Conservation (phyloP, 2,797 vertebrate genomes). For the Chrysolophus pictus region DNA sequence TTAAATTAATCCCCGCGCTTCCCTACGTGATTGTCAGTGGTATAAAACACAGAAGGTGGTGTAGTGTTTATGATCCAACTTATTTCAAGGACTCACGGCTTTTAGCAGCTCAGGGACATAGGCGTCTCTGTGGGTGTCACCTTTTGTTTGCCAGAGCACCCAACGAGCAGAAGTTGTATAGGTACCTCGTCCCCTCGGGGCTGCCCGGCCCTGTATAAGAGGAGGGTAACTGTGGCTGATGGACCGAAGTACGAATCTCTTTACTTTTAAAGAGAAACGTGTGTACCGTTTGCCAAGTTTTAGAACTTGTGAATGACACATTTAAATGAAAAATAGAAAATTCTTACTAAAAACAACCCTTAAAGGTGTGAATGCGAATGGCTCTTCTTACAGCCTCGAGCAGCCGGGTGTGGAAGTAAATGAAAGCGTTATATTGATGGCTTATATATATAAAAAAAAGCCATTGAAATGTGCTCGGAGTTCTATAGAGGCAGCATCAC, state of each 20-base stretch:
- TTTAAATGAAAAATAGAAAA: neutral
- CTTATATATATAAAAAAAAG: conserved; percentile 41
- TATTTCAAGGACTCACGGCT: neutral
- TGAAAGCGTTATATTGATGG: conserved; percentile 13
- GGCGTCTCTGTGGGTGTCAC: neutral
- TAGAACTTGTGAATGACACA: neutral
- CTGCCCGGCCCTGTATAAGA: neutral
- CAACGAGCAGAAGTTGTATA: conserved; percentile 51
- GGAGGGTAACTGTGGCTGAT: neutral
- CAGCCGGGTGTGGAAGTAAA: conserved; percentile 22
- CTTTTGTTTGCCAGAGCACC: neutral
- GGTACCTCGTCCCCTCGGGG: fast-evolving
- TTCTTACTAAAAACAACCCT: conserved; percentile 8
- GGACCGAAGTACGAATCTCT: neutral
- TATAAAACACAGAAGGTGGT: neutral
- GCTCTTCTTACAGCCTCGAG: neutral
- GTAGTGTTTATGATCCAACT: neutral
- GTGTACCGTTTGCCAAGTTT: neutral
- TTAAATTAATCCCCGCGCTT: neutral
- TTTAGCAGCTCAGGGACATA: neutral
- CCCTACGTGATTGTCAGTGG: neutral
- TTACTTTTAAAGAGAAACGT: neutral
- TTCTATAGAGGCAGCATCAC: conserved; percentile 18
- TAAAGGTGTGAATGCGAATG: conserved; percentile 17
- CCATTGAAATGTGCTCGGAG: neutral